phyloP scores from a whole-genome alignment of 1,140 invertebrate genomes.

The Argopecten irradians region DNA sequence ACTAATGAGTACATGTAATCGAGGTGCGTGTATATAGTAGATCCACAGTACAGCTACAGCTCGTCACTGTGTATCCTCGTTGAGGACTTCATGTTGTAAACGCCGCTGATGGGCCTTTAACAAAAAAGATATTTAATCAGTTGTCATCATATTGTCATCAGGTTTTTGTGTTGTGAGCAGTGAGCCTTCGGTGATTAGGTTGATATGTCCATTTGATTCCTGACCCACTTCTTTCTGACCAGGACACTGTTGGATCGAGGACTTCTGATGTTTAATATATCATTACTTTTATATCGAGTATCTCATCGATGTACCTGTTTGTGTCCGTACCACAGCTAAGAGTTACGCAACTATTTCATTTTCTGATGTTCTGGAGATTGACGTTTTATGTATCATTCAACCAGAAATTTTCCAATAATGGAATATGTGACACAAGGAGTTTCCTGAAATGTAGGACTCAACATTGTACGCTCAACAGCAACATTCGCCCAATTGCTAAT shows the following conservation, averaged over 20 bases:
- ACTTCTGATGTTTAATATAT: too few relatives aligned
- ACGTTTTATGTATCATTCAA: too few relatives aligned
- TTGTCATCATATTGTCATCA: conserved; percentile 9
- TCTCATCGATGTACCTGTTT: not conserved
- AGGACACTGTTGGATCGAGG: too few relatives aligned
- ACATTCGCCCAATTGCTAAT: too few relatives aligned
- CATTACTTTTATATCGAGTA: too few relatives aligned
- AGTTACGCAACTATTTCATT: too few relatives aligned
- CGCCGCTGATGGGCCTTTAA: not conserved
- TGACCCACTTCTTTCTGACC: not conserved
- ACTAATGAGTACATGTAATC: not conserved
- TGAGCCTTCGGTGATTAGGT: not conserved
- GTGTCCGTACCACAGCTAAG: too few relatives aligned
- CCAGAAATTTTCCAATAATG: not conserved
- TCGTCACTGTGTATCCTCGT: not conserved
- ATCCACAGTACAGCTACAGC: not conserved
- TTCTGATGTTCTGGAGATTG: too few relatives aligned
- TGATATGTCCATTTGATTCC: not conserved
- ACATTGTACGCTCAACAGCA: too few relatives aligned
- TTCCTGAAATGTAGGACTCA: too few relatives aligned
- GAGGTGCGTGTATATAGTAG: not conserved
- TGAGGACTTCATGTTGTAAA: not conserved
- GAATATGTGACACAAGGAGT: too few relatives aligned
- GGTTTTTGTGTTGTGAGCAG: not conserved
- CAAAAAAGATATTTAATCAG: not conserved